Conservation (phyloP, 2,797 vertebrate genomes). For the Enteromius thamalakanensis region DNA sequence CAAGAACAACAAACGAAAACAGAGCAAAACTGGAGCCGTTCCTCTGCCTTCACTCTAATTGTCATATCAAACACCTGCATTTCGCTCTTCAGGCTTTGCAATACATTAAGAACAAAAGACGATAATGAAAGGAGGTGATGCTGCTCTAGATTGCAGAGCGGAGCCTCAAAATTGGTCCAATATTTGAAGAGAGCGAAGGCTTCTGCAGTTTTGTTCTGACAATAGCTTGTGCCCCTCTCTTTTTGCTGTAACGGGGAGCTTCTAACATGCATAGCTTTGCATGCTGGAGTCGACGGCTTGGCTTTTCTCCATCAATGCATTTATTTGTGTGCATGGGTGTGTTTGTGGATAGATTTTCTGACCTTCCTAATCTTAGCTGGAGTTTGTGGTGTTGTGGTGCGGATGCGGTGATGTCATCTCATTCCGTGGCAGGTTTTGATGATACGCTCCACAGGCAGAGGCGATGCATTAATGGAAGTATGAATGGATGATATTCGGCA, state of each 20-base stretch:
- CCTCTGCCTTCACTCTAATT: slow-evolving; percentile 59
- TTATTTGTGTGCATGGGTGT: slow-evolving; percentile 39
- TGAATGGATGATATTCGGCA: slow-evolving; percentile 50
- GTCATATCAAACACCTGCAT: slow-evolving; percentile 21
- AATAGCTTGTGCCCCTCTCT: slow-evolving; percentile 14
- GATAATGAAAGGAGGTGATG: slow-evolving; percentile 21
- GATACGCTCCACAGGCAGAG: slow-evolving; percentile 32
- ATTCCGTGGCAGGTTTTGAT: slow-evolving; percentile 49
- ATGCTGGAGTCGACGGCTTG: slow-evolving; percentile 54
- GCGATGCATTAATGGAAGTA: slow-evolving; percentile 58
- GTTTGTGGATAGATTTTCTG: slow-evolving; percentile 42
- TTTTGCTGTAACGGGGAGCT: slow-evolving; percentile 63
- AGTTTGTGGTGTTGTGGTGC: slow-evolving; percentile 9
- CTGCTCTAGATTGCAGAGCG: slow-evolving; percentile 11
- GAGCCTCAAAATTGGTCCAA: background rate
- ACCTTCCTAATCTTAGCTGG: background rate
- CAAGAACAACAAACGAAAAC: slow-evolving; percentile 43
- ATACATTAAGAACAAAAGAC: slow-evolving; percentile 35
- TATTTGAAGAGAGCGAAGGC: slow-evolving; percentile 57
- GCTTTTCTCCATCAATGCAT: slow-evolving; percentile 55
- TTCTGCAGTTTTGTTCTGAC: slow-evolving; percentile 71
- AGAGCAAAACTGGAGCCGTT: slow-evolving; percentile 71
- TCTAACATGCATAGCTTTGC: slow-evolving; percentile 70
- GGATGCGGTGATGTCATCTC: slow-evolving; percentile 60
- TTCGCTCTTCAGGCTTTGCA: slow-evolving; percentile 7